phyloP scores from a whole-genome alignment of 2,797 vertebrate genomes.

The Periophthalmus magnuspinnatus region DNA sequence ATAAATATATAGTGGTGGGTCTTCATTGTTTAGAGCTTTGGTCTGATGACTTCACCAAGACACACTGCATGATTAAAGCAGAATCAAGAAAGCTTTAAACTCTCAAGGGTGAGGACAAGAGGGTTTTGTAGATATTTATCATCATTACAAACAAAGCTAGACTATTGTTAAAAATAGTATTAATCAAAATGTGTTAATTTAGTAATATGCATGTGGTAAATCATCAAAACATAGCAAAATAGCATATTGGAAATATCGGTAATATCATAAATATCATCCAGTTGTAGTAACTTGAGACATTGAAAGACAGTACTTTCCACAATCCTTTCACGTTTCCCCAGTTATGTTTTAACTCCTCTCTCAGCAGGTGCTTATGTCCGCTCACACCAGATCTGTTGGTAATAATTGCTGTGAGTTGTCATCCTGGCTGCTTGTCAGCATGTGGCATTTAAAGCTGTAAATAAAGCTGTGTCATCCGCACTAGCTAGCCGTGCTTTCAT shows the following conservation, averaged over 20 bases:
- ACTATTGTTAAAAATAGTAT: no score
- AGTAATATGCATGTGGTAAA: no score
- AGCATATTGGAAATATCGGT: no score
- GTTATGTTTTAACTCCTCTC: not conserved
- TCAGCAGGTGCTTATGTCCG: not conserved
- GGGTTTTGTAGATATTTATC: no score
- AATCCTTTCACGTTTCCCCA: not conserved
- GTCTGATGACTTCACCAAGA: not conserved
- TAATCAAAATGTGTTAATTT: no score
- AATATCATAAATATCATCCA: no score
- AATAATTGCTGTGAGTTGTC: constrained; percentile 3
- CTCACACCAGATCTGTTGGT: constrained; percentile 1
- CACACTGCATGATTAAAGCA: not conserved
- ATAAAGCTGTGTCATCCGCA: not conserved
- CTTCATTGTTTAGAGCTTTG: not conserved
- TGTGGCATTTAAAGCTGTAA: constrained; percentile 9
- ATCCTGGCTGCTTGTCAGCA: constrained; percentile 6
- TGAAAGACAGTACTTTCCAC: not conserved
- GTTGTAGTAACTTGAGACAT: not conserved
- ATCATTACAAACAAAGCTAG: no score
- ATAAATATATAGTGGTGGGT: not conserved
- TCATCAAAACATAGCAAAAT: not conserved
- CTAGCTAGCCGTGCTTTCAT: not conserved
- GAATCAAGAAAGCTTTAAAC: not conserved
- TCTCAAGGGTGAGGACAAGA: no score